phyloP scores from a whole-genome alignment of 30 jellyfish, hydroid and myxozoan species.

The Catostylus mosaicus region DNA sequence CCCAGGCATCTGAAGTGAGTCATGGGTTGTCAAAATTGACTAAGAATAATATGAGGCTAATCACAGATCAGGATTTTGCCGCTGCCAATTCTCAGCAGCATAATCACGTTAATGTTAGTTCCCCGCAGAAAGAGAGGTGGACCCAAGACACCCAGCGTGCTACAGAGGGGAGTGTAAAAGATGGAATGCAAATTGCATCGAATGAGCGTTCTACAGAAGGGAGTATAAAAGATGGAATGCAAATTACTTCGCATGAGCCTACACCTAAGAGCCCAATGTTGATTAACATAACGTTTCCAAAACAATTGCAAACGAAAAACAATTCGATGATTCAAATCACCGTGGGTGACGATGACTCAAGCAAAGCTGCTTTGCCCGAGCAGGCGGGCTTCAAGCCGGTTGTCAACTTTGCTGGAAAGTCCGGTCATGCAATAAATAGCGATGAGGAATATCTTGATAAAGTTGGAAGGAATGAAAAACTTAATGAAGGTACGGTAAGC shows the following conservation, averaged over 20 bases:
- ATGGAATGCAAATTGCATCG: background rate
- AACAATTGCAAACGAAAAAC: constrained; percentile 30
- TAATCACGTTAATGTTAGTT: constrained; percentile 1
- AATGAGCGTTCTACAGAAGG: background rate
- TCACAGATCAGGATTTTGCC: background rate
- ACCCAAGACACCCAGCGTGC: background rate
- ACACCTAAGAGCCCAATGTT: constrained; percentile 49
- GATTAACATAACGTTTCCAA: constrained; percentile 63
- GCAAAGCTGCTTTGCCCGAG: constrained; percentile 19
- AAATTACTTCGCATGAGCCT: constrained; percentile 34
- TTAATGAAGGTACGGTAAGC: constrained; percentile 14
- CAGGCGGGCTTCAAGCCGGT: constrained; percentile 50
- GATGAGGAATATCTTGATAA: constrained; percentile 47
- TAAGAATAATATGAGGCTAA: background rate
- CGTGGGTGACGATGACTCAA: constrained; percentile 38
- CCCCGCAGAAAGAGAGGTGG: background rate
- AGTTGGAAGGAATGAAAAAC: constrained; percentile 11
- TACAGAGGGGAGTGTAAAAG: background rate
- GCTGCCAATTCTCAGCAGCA: background rate
- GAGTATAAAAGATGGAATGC: constrained; percentile 12
- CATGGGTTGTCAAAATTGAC: constrained; percentile 23
- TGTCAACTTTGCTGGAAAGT: constrained; percentile 39
- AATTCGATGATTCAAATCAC: constrained; percentile 53
- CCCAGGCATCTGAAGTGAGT: constrained; percentile 7
- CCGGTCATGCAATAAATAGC: constrained; percentile 13